Conservation (phyloP, 2,797 vertebrate genomes). For the Natrix natrix region DNA sequence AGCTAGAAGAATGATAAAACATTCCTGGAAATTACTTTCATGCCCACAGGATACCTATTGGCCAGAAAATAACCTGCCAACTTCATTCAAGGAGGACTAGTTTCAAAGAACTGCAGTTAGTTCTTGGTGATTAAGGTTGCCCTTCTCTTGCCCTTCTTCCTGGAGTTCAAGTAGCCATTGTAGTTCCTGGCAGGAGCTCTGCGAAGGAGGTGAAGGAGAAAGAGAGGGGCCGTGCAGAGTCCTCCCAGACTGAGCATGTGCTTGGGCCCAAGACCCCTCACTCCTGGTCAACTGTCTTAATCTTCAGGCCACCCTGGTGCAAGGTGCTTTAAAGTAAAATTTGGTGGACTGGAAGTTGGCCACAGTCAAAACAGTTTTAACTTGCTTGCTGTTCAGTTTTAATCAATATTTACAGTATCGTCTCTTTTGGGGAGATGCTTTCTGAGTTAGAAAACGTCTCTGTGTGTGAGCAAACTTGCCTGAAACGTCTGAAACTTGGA, state of each 20-base stretch:
- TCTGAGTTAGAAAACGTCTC: not conserved
- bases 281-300: not conserved
- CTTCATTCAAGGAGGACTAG: not conserved
- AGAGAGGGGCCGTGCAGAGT: not conserved
- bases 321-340: not conserved
- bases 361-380: conserved; percentile 20
- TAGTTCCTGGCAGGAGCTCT: not conserved
- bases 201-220: not conserved
- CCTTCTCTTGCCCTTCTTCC: not conserved
- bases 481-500: conserved; percentile 58
- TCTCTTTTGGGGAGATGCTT: not conserved
- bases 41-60: not conserved
- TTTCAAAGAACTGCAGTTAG: not conserved
- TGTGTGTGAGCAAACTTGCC: not conserved
- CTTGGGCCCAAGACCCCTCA: not conserved
- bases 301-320: not conserved
- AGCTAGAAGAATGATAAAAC: not conserved
- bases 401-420: not conserved
- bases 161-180: not conserved
- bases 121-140: not conserved
- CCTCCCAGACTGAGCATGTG: not conserved
- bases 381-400: conserved; percentile 7
- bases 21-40: not conserved
- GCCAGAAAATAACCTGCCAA: not conserved
- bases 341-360: conserved; percentile 33